Evolutionary conservation across 2,113 vertebrate species (phyloP).

Genomic region (Hippocampus zosterae): DNA sequence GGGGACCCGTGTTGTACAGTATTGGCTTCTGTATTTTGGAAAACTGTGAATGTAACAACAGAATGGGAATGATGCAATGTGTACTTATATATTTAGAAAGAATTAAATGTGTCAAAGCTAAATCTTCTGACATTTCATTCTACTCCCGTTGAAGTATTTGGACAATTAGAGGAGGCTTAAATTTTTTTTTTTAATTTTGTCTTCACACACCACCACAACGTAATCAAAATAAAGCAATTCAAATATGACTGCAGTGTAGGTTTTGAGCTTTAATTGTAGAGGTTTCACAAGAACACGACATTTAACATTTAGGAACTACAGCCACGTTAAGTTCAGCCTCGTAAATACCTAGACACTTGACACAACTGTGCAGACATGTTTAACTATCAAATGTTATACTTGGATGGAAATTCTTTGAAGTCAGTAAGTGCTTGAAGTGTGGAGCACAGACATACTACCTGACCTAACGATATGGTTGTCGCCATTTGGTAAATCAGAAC

Average conservation of each 20-base stretch:
- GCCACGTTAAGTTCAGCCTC: neutral
- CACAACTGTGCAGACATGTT: neutral
- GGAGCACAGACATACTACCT: neutral
- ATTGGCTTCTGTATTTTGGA: constrained; percentile 15
- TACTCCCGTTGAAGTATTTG: neutral
- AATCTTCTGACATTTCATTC: neutral
- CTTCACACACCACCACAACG: neutral
- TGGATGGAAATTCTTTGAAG: neutral
- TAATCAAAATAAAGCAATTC: neutral
- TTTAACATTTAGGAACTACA: neutral
- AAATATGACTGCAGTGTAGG: neutral
- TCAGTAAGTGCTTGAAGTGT: neutral
- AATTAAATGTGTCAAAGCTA: neutral
- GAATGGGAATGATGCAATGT: constrained; percentile 31
- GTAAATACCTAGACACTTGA: too few relatives aligned
- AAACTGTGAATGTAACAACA: constrained; percentile 34
- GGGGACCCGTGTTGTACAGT: too few relatives aligned
- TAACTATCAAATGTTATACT: neutral
- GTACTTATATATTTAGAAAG: constrained; percentile 17
- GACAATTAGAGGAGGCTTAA: neutral
- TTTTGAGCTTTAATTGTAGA: neutral
- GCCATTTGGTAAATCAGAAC: neutral
- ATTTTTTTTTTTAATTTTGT: neutral
- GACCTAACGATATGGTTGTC: neutral
- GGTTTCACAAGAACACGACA: neutral